These are phyloP conservation scores for Apogon talboti DNA, from an alignment of 2,797 vertebrate species.

Conservation along the genomic window DNA sequence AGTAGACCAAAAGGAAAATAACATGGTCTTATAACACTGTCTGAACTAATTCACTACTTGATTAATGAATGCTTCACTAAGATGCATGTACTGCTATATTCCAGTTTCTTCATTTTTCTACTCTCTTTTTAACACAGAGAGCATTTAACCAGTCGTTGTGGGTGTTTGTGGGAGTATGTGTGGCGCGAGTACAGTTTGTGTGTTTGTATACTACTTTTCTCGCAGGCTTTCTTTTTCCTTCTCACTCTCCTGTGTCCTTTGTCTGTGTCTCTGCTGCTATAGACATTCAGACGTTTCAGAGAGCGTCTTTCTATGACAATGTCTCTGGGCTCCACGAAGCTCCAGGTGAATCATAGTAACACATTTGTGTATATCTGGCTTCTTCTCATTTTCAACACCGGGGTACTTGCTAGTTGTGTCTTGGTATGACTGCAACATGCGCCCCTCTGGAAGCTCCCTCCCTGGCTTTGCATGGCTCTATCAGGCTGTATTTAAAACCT, in stretches of 20 bases:
- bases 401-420: constrained; percentile 26
- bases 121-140: too few species aligned
- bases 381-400: constrained; percentile 30
- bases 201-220: neutral
- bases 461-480: constrained; percentile 73
- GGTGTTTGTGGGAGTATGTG: constrained; percentile 16
- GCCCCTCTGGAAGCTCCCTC: constrained; percentile 6
- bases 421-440: constrained; percentile 43
- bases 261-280: constrained; percentile 71
- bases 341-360: constrained; percentile 91
- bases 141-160: constrained; percentile 10
- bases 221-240: constrained; percentile 42
- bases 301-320: constrained; percentile 98
- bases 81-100: too few species aligned
- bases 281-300: constrained; percentile 99
- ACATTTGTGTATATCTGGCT: constrained; percentile 25
- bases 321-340: constrained; percentile 95
- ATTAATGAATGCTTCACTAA: constrained; percentile 7
- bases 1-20: neutral
- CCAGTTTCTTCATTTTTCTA: too few species aligned
- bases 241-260: constrained; percentile 63
- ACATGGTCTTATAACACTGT: constrained; percentile 15
- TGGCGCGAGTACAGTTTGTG: neutral
- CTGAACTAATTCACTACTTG: constrained; percentile 15
- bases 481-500: constrained; percentile 11